These are phyloP conservation scores for Drosophila jambulina DNA, from an alignment of 1,140 invertebrate species.

Conservation along the genomic window DNA sequence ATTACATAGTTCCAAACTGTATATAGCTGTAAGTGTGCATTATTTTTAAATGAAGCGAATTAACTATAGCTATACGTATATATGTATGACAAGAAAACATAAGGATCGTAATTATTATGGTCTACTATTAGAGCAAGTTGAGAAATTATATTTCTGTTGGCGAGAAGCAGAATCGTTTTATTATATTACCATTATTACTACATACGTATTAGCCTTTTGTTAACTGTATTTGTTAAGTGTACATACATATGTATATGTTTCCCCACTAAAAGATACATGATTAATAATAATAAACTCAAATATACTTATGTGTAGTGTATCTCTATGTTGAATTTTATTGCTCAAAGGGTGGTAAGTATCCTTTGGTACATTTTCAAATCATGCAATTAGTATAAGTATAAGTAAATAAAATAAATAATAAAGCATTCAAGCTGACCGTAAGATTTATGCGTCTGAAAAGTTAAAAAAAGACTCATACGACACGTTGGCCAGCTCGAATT, in stretches of 20 bases:
- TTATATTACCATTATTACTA: constrained; percentile 50
- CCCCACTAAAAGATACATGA: constrained; percentile 42
- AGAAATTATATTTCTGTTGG: constrained; percentile 54
- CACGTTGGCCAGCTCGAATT: background rate
- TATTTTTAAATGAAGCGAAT: constrained; percentile 56
- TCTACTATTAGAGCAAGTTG: constrained; percentile 51
- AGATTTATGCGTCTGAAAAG: background rate
- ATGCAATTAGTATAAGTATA: too few species aligned
- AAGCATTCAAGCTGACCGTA: too few species aligned
- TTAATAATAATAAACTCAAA: constrained; percentile 76
- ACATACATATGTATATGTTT: constrained; percentile 70
- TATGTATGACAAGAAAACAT: constrained; percentile 33
- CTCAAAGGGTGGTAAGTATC: background rate
- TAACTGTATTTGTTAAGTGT: constrained; percentile 69
- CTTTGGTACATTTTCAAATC: too few species aligned
- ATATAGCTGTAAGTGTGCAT: constrained; percentile 81
- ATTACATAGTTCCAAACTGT: constrained; percentile 80
- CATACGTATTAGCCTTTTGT: constrained; percentile 53
- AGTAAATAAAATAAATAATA: background rate
- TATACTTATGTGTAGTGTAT: constrained; percentile 67
- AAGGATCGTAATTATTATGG: constrained; percentile 48
- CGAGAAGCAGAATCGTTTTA: constrained; percentile 36
- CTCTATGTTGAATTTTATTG: background rate
- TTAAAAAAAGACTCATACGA: background rate
- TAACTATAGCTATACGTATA: constrained; percentile 55